phyloP scores from a whole-genome alignment of 92 coral and sea anemone species.

The Metridium senile region DNA sequence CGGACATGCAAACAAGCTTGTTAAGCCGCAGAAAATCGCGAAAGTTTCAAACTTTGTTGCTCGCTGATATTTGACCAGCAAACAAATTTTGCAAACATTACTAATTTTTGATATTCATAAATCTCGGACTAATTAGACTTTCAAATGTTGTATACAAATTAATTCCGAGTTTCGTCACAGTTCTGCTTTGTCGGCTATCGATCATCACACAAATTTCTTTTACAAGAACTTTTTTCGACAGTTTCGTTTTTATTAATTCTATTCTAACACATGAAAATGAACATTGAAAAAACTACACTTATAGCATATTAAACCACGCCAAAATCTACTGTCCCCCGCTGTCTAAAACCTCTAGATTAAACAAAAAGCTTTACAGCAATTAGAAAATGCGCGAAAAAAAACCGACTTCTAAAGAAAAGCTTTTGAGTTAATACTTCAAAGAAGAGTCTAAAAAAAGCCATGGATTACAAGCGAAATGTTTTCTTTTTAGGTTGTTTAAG shows the following conservation, averaged over 20 bases:
- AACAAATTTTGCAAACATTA: too few relatives aligned
- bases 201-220: not conserved
- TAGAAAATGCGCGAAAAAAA: conserved; percentile 12
- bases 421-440: not conserved
- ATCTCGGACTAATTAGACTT: conserved; percentile 3
- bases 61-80: too few relatives aligned
- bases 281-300: not conserved
- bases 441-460: not conserved
- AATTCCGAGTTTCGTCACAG: not conserved
- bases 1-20: too few relatives aligned
- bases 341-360: not conserved
- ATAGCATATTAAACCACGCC: conserved; percentile 10
- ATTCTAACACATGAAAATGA: not conserved
- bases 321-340: conserved; percentile 15
- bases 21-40: too few relatives aligned
- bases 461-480: not conserved
- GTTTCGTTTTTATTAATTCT: too few relatives aligned
- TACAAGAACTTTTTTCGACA: too few relatives aligned
- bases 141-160: not conserved
- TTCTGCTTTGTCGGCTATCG: not conserved
- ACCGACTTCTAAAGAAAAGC: not conserved
- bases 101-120: too few relatives aligned
- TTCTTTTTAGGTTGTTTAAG: not conserved
- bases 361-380: not conserved
- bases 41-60: too few relatives aligned